Conservation (phyloP, 2,888 invertebrate species). For the Corythucha ciliata region DNA sequence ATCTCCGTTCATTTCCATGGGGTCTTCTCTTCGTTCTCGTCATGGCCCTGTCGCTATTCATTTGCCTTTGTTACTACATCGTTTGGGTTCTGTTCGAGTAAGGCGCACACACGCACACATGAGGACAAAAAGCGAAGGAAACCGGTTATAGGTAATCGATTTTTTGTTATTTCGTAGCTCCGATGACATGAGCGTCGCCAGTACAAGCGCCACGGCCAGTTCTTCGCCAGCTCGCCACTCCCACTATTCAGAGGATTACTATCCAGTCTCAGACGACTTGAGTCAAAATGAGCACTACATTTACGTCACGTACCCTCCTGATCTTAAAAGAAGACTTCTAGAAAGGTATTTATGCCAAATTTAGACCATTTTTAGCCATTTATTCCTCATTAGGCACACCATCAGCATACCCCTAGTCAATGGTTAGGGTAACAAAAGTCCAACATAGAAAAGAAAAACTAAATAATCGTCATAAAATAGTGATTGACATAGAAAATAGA, state of each 20-base stretch:
- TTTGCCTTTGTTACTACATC: constrained; percentile 84
- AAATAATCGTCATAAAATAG: too few species aligned
- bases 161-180: constrained; percentile 44
- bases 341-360: too few species aligned
- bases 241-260: constrained; percentile 44
- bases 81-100: constrained; percentile 89
- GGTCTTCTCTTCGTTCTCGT: constrained; percentile 66
- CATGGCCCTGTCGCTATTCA: constrained; percentile 68
- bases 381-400: too few species aligned
- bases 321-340: constrained; percentile 69
- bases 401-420: too few species aligned
- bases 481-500: too few species aligned
- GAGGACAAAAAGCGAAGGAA: too few species aligned
- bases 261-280: constrained; percentile 35
- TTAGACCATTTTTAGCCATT: too few species aligned
- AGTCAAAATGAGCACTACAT: constrained; percentile 55
- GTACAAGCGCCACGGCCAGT: constrained; percentile 56
- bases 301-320: constrained; percentile 79
- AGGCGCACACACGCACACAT: too few species aligned
- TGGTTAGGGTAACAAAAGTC: too few species aligned
- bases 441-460: too few species aligned
- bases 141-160: too few species aligned
- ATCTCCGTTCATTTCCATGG: constrained; percentile 71
- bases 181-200: constrained; percentile 58
- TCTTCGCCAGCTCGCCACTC: constrained; percentile 48